Evolutionary conservation across 2,888 invertebrate genomes (phyloP).

Genomic region (Tupiocoris notatus): DNA sequence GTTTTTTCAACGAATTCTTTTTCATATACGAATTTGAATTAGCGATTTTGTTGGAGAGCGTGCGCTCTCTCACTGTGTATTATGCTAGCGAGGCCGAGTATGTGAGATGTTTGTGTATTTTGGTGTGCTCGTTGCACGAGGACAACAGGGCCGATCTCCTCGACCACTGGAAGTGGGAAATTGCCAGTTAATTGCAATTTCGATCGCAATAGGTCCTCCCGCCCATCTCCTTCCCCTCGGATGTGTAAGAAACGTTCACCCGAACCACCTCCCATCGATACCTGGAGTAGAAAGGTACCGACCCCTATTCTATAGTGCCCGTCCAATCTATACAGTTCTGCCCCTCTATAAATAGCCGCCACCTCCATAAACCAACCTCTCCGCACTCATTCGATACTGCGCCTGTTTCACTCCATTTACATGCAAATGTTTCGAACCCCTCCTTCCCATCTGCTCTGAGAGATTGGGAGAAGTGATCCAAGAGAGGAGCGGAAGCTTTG

Average conservation of each 20-base stretch:
- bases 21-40: too few relatives aligned
- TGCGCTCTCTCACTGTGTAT: too few relatives aligned
- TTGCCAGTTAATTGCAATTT: constrained; percentile 42
- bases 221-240: constrained; percentile 13
- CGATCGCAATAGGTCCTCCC: constrained; percentile 36
- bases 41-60: too few relatives aligned
- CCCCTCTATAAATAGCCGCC: not conserved
- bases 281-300: not conserved
- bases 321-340: not conserved
- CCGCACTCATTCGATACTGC: not conserved
- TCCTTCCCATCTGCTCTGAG: not conserved
- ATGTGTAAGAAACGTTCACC: constrained; percentile 42
- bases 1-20: too few relatives aligned
- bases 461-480: not conserved
- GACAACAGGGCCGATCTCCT: not conserved
- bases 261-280: not conserved
- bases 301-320: not conserved
- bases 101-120: too few relatives aligned
- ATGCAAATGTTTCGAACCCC: constrained; percentile 29
- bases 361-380: not conserved
- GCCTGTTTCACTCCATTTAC: constrained; percentile 34
- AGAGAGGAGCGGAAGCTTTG: constrained; percentile 2
- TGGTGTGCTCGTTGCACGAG: not conserved
- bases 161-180: constrained; percentile 24
- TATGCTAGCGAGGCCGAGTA: too few relatives aligned